phyloP scores from a whole-genome alignment of 2,797 vertebrate species.

The Monodelphis domestica region DNA sequence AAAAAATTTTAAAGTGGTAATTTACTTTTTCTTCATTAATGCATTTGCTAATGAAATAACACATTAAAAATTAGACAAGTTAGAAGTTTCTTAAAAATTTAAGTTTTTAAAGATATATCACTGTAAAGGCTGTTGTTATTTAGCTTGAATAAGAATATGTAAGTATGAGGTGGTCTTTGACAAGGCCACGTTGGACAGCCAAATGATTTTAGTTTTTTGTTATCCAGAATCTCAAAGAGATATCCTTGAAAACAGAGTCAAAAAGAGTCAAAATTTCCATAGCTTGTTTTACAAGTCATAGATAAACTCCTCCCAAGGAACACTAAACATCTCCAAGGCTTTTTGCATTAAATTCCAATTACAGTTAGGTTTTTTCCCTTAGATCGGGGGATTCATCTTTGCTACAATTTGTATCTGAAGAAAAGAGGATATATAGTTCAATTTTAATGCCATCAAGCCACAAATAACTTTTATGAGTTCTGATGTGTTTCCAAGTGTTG shows the following conservation, averaged over 20 bases:
- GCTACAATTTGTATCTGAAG: slow-evolving; percentile 46
- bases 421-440: slow-evolving; percentile 44
- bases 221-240: slow-evolving; percentile 20
- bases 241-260: neutral
- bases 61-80: neutral
- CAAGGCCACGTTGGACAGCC: neutral
- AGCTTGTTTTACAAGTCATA: slow-evolving; percentile 2
- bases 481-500: slow-evolving; percentile 55
- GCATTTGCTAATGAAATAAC: neutral
- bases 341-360: slow-evolving; percentile 17
- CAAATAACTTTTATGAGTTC: slow-evolving; percentile 54
- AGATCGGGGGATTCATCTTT: slow-evolving; percentile 13
- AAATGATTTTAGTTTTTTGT: slow-evolving; percentile 52
- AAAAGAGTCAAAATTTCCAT: slow-evolving; percentile 22
- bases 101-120: neutral
- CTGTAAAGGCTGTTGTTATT: neutral
- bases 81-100: neutral
- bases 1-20: neutral
- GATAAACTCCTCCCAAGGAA: neutral
- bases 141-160: slow-evolving; percentile 3
- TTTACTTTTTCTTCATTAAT: slow-evolving; percentile 3
- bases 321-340: neutral
- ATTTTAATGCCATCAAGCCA: slow-evolving; percentile 47
- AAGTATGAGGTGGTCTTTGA: neutral
- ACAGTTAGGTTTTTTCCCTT: slow-evolving; percentile 6